Base-by-base conservation (phyloP, 1,140 invertebrate species). In the Aphis gossypii region DNA sequence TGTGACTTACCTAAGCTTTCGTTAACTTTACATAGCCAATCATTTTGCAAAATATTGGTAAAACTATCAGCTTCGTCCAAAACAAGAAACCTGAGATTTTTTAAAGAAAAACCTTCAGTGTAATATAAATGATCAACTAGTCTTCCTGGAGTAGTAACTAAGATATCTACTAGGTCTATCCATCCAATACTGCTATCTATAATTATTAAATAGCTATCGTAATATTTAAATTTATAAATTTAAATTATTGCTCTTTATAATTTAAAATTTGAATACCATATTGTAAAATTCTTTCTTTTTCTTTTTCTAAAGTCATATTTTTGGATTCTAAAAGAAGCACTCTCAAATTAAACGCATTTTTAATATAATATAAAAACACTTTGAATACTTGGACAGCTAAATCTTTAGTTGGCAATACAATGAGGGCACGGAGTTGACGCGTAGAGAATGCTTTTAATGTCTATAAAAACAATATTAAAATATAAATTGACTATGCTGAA, bases 11-110 rank as follows among this genome's bases (percentile, higher is more conserved):
- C 92, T 41, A 93, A 56, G 56, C 25, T 84, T 41, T 86, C 25
- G 83, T 93, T 56, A 56, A 97, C 94, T 95, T 98, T 96, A 94
- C 97, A 96, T 5, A 99, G 95, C 98, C 98, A 99, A 95, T 99
- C 97, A 94, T 98, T 97, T 95, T 99, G 97, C 41, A 98, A 96
- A 94, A 98, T 97, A 94, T 99, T 98, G 95, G 99, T 97, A 94
- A 99, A 97, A 94, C 98, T 96, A 96, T 99, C 99, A 23, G 99
- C 99, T 96, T 99, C 99, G 95, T 99, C 99, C 92, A 99, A 98
- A 3, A 99, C 97, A 90, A 99, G 95, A 96, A 98, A 99, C 95
- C 97, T 96, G 0, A 99, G 96, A 94, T 97, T 95, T 94, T 96
- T 96, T 30, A 99, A 95, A 94, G 97, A 96, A 95, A 99, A 99